Evolutionary conservation across 1,140 invertebrate species (phyloP), one percentile per base, ranked within the genome.

Genomic region (Heterodera schachtii): DNA sequence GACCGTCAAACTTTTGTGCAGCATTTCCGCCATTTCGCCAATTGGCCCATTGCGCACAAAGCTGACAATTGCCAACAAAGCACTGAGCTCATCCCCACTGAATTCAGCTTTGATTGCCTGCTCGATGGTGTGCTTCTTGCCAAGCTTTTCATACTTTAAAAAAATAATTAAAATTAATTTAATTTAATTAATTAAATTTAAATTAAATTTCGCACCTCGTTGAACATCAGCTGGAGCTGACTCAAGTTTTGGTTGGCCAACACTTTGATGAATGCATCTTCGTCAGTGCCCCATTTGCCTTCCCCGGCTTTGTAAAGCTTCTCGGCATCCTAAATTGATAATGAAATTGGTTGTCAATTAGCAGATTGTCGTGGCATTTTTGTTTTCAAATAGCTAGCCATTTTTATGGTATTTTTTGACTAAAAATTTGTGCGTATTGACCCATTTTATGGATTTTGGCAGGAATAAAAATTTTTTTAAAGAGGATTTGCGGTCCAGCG

Each of bases 31-130:
- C 31, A 78, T 13, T 49, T 78, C 77, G 13, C 77, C 64, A 69
- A 64, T n/a, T 41, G 66, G 52, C 3, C 77, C 77, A n/a, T 78
- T 78, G 49, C 77, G 77, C 66, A 78, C 77, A 78, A 78, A 78
- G 47, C 70, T 78, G 70, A 52, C 52, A 83, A 83, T 84, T 9
- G 95, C 94, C 73, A 95, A 91, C 87, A 96, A 93, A 60, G 94
- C 95, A 87, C 94, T 93, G 90, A 95, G 93, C 8, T 96, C 91
- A 86, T 94, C 93, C 81, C 95, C 95, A 81, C 94, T 94, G 90
- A 96, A 95, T 91, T 97, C 95, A 75, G 93, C 92, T 88, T 95
- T 94, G 87, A 97, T 94, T 6, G 94, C 93, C n/a, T 94, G 92
- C 87, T 95, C 94, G 84, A 97, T 94, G 79, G 93, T 93, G 84